Evolutionary conservation across 1,140 invertebrate genomes (phyloP).

Genomic region (Drosophila subpulchrella): DNA sequence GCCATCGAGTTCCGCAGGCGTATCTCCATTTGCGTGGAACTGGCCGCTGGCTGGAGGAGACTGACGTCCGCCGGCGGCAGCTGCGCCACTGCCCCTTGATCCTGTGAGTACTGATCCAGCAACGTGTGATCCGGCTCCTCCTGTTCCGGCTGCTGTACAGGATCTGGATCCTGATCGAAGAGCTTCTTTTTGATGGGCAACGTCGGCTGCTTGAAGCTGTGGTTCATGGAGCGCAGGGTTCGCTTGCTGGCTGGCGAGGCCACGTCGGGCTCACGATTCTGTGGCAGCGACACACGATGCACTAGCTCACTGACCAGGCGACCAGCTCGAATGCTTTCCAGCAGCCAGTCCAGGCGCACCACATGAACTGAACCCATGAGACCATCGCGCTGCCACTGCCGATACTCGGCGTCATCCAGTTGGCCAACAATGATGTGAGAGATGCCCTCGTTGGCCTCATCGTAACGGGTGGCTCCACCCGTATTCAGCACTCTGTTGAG

Average conservation of each 20-base stretch:
- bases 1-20: neutral
- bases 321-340: constrained; percentile 89
- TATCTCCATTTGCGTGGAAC: constrained; percentile 54
- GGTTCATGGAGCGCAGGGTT: constrained; percentile 79
- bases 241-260: constrained; percentile 88
- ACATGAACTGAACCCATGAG: constrained; percentile 86
- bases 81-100: constrained; percentile 67
- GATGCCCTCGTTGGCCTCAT: constrained; percentile 90
- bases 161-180: constrained; percentile 37
- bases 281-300: constrained; percentile 75
- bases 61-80: constrained; percentile 47
- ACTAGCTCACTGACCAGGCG: constrained; percentile 87
- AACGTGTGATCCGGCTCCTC: constrained; percentile 41
- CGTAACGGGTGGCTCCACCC: constrained; percentile 92
- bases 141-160: constrained; percentile 13
- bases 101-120: constrained; percentile 71
- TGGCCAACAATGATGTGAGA: constrained; percentile 92
- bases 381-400: constrained; percentile 67
- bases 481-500: constrained; percentile 91
- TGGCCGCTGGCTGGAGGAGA: constrained; percentile 37
- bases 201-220: constrained; percentile 79
- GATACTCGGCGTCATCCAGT: constrained; percentile 72
- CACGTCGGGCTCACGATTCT: constrained; percentile 67
- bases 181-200: constrained; percentile 71
- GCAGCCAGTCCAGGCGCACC: constrained; percentile 90